Evolutionary conservation across 2,888 invertebrate species (phyloP).

Genomic region (Oegoconia quadripuncta): DNA sequence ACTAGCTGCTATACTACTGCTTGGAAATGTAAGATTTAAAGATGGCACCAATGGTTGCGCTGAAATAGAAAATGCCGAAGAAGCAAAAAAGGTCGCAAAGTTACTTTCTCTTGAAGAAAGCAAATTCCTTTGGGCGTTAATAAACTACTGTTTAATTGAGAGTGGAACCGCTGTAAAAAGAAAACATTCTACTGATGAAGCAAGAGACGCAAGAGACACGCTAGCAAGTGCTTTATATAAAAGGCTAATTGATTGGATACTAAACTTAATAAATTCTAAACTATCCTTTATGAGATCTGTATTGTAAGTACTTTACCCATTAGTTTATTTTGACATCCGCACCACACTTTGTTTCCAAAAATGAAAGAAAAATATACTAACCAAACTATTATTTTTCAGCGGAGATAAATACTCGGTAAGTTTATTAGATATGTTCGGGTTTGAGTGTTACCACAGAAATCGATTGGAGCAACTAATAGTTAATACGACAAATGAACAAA

Average conservation of each 20-base stretch:
- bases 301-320: no score
- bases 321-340: no score
- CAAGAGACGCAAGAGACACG: conserved; percentile 90
- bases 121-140: conserved; percentile 91
- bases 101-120: conserved; percentile 88
- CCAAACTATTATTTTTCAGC: no score
- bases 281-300: conserved; percentile 90
- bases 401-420: conserved; percentile 91
- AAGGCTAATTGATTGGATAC: conserved; percentile 92
- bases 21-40: conserved; percentile 89
- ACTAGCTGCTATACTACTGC: conserved; percentile 85
- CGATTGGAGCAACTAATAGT: conserved; percentile 92
- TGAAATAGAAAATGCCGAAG: conserved; percentile 86
- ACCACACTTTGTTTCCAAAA: no score
- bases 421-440: conserved; percentile 93
- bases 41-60: conserved; percentile 82
- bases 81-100: conserved; percentile 84
- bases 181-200: conserved; percentile 88
- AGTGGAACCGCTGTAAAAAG: conserved; percentile 84
- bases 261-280: conserved; percentile 91
- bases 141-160: conserved; percentile 90
- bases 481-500: conserved; percentile 94
- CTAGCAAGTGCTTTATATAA: conserved; percentile 91
- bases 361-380: no score
- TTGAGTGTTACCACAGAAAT: conserved; percentile 94